A percentile compares a stretch with the other conserved stretches of the same genome.
These are phyloP conservation scores for Hydrolagus affinis DNA, from an alignment of 2,113 vertebrate species.

Conservation along the genomic window DNA sequence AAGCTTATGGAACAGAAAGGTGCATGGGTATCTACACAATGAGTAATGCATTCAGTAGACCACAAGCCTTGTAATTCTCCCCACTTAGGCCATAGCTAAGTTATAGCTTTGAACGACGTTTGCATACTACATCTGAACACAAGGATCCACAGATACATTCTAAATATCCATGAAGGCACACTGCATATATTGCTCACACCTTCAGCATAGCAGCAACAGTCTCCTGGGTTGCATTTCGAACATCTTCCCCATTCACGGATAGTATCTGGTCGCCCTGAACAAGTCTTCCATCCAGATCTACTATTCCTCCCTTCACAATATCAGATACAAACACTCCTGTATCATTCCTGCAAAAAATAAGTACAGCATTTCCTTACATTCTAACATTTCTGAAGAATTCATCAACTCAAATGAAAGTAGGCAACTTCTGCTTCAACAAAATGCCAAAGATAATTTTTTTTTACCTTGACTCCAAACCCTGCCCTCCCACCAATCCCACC, in stretches of 20 bases:
- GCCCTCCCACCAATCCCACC: too few species aligned
- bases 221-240: constrained; percentile 82
- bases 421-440: not conserved
- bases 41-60: not conserved
- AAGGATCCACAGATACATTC: not conserved
- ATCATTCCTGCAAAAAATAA: constrained; percentile 66
- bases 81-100: not conserved
- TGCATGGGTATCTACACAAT: not conserved
- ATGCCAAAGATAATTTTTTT: not conserved
- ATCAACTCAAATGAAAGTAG: not conserved
- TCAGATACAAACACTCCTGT: constrained; percentile 93
- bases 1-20: not conserved
- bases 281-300: constrained; percentile 72
- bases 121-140: too few species aligned
- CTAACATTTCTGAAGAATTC: not conserved
- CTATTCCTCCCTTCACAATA: constrained; percentile 85
- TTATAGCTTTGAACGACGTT: too few species aligned
- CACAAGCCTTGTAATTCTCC: not conserved
- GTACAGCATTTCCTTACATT: not conserved
- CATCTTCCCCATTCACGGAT: constrained; percentile 80
- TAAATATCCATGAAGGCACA: not conserved
- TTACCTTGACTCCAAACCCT: not conserved
- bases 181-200: constrained; percentile 50
- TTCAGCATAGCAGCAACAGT: constrained; percentile 83
- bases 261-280: constrained; percentile 93